These are phyloP conservation scores for Drosophila watanabei DNA, from an alignment of 1,140 invertebrate species.

Conservation along the genomic window DNA sequence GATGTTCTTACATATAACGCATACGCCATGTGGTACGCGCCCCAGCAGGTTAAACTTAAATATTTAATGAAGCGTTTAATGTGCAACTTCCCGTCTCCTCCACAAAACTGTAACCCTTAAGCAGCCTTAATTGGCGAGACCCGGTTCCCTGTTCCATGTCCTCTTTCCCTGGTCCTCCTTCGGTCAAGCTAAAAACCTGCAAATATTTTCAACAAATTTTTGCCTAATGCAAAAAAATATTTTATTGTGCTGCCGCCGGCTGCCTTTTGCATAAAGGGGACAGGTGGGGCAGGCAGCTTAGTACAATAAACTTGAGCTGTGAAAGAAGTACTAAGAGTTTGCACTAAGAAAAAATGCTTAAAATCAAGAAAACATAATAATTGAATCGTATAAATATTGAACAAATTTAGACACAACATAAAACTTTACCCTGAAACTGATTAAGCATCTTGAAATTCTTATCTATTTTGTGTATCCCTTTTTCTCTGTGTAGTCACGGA, in stretches of 20 bases:
- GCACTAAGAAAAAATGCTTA: neutral
- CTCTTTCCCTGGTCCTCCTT: neutral
- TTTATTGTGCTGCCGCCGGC: constrained; percentile 54
- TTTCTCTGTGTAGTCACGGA: neutral
- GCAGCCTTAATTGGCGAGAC: constrained; percentile 65
- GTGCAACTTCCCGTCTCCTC: constrained; percentile 48
- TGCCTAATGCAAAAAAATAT: constrained; percentile 81
- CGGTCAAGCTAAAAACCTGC: constrained; percentile 52
- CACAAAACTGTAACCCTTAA: constrained; percentile 40
- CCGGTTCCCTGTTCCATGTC: neutral
- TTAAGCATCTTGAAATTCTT: too few species aligned
- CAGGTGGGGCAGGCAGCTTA: constrained; percentile 10
- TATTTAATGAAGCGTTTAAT: constrained; percentile 84
- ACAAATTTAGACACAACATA: too few species aligned
- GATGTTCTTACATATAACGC: constrained; percentile 49
- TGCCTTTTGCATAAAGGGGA: constrained; percentile 4
- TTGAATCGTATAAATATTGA: too few species aligned
- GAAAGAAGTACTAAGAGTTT: constrained; percentile 5
- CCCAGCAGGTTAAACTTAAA: constrained; percentile 71
- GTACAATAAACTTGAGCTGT: constrained; percentile 65
- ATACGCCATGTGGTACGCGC: constrained; percentile 67
- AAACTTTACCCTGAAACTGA: too few species aligned
- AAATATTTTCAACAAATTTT: constrained; percentile 79
- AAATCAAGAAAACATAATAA: neutral
- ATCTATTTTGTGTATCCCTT: too few species aligned